These are phyloP conservation scores for Sycobia sp. DNA, from an alignment of 1,140 invertebrate species.

Conservation along the genomic window DNA sequence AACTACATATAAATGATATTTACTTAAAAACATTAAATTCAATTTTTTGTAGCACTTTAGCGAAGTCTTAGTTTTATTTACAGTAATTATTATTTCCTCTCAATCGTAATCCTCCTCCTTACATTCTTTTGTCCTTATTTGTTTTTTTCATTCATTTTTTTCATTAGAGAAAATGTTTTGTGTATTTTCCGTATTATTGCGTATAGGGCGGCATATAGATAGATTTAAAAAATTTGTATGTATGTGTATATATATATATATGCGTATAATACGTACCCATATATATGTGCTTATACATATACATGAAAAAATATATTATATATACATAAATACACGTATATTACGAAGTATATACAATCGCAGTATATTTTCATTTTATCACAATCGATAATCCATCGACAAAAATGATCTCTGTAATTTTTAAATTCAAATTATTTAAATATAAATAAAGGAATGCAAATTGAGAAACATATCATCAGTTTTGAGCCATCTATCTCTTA, in stretches of 20 bases:
- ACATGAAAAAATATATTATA: constrained; percentile 36
- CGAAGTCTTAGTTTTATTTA: constrained; percentile 33
- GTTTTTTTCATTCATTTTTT: constrained; percentile 28
- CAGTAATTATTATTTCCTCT: constrained; percentile 16
- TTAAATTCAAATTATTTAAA: constrained; percentile 58
- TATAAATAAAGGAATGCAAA: constrained; percentile 56
- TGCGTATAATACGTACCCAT: too few species aligned
- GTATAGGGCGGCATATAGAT: constrained; percentile 28
- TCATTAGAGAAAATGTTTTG: constrained; percentile 21
- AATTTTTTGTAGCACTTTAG: constrained; percentile 7
- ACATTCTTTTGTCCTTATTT: constrained; percentile 28
- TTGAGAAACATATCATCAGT: constrained; percentile 55
- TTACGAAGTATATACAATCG: constrained; percentile 39
- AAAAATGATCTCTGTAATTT: constrained; percentile 63
- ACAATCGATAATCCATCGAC: constrained; percentile 50
- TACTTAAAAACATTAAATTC: constrained; percentile 44
- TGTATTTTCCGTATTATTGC: constrained; percentile 28
- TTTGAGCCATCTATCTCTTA: constrained; percentile 47
- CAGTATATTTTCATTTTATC: constrained; percentile 52
- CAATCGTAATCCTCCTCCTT: constrained; percentile 11
- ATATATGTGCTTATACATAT: constrained; percentile 15
- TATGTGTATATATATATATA: constrained; percentile 18
- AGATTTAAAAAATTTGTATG: constrained; percentile 19
- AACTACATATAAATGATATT: constrained; percentile 41
- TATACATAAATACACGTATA: constrained; percentile 38